A percentile compares a stretch with the other conserved stretches of the same genome.
Evolutionary conservation across 2,797 vertebrate genomes (phyloP).

Genomic region (Chloroceryle amazona): DNA sequence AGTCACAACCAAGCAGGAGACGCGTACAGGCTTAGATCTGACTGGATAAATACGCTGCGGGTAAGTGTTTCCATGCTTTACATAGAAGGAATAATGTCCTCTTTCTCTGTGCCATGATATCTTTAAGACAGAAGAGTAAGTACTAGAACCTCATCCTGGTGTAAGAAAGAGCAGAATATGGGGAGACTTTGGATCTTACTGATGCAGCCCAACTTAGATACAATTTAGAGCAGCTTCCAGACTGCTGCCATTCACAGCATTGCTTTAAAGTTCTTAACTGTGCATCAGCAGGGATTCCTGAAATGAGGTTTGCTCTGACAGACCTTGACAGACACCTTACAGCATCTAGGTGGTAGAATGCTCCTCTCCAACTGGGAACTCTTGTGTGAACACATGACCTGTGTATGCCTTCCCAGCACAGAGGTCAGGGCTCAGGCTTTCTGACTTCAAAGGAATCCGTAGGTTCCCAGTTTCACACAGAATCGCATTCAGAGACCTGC

Average conservation of each 20-base stretch:
- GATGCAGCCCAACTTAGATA: not conserved
- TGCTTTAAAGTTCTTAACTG: not conserved
- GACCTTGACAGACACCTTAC: not conserved
- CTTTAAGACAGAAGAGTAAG: not conserved
- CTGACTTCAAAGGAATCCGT: not conserved
- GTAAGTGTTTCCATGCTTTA: not conserved
- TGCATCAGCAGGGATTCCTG: not conserved
- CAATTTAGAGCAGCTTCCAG: not conserved
- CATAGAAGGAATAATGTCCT: accelerated
- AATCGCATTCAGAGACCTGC: not conserved
- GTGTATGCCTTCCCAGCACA: not conserved
- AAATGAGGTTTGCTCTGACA: not conserved
- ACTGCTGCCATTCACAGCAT: not conserved
- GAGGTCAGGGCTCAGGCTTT: not conserved
- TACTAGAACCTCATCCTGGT: not conserved
- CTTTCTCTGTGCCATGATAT: not conserved
- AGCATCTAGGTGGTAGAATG: not conserved
- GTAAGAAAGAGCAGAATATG: not conserved
- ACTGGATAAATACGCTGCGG: not conserved
- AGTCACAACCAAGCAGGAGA: not conserved
- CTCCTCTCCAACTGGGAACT: not conserved
- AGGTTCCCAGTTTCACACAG: not conserved
- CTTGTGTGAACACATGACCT: not conserved
- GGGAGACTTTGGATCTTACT: not conserved
- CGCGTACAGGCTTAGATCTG: not conserved